Conservation (phyloP, 2,888 invertebrate genomes). For the Drosophila picticornis region DNA sequence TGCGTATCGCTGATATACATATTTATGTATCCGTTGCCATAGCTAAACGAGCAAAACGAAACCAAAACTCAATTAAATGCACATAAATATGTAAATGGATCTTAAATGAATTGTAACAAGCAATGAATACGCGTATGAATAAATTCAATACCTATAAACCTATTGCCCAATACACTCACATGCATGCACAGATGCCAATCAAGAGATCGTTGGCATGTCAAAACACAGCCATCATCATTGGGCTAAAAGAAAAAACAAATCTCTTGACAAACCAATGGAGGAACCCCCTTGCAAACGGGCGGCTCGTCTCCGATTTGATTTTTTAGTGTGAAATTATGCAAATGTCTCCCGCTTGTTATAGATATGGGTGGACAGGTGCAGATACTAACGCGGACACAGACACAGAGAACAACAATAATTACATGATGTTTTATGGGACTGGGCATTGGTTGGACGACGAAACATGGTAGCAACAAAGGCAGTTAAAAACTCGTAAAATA, state of each 20-base stretch:
- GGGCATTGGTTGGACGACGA: slow-evolving; percentile 51
- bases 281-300: slow-evolving; percentile 22
- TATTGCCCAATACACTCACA: slow-evolving; percentile 52
- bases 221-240: slow-evolving; percentile 58
- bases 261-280: slow-evolving; percentile 27
- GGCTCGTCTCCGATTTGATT: slow-evolving; percentile 39
- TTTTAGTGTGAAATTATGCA: slow-evolving; percentile 79
- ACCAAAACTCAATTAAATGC: slow-evolving; percentile 74
- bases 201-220: slow-evolving; percentile 70
- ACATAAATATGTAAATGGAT: slow-evolving; percentile 76
- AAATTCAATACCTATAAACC: slow-evolving; percentile 36
- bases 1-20: slow-evolving; percentile 14
- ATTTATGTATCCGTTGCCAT: slow-evolving; percentile 19
- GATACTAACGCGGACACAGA: slow-evolving; percentile 22
- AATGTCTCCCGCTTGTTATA: slow-evolving; percentile 53
- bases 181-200: slow-evolving; percentile 69
- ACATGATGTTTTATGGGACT: slow-evolving; percentile 61
- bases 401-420: slow-evolving; percentile 54
- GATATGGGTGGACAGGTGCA: slow-evolving; percentile 45
- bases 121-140: slow-evolving; percentile 60
- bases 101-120: slow-evolving; percentile 79
- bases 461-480: slow-evolving; percentile 77
- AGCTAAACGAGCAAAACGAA: slow-evolving; percentile 52
- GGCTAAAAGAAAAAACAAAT: slow-evolving; percentile 28
- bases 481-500: slow-evolving; percentile 79